Percentiles rank a stretch among this genome's conserved stretches.
These are phyloP conservation scores for Acrocephalus arundinaceus DNA, from an alignment of 2,113 vertebrate species.

Conservation along the genomic window DNA sequence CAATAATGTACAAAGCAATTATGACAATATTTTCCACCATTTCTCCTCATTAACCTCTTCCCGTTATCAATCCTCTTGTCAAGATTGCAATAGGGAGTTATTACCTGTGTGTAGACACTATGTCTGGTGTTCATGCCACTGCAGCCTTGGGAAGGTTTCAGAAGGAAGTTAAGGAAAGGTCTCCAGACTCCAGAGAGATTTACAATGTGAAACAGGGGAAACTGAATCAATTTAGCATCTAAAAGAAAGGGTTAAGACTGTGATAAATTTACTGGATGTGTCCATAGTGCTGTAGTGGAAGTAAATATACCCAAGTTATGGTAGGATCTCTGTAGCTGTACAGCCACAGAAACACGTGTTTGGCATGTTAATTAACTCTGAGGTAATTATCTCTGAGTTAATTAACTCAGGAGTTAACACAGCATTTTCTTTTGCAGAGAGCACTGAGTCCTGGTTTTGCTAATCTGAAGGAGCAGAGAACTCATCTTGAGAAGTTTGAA, in stretches of 20 bases:
- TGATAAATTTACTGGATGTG: background rate
- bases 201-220: background rate
- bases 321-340: background rate
- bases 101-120: background rate
- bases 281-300: background rate
- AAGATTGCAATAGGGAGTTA: background rate
- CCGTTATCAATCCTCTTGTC: background rate
- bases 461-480: background rate
- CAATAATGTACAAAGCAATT: background rate
- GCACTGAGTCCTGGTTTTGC: background rate
- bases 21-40: background rate
- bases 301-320: background rate
- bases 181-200: background rate
- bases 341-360: background rate
- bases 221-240: background rate
- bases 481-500: background rate
- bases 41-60: background rate
- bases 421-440: background rate
- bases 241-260: background rate
- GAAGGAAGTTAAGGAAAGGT: background rate
- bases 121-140: background rate
- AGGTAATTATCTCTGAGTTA: background rate
- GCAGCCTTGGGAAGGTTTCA: background rate
- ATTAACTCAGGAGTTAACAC: background rate
- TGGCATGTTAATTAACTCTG: background rate